Percentiles rank a stretch among this genome's conserved stretches.
Evolutionary conservation across 2,888 invertebrate species (phyloP).

Genomic region (Melangyna quadrimaculata): DNA sequence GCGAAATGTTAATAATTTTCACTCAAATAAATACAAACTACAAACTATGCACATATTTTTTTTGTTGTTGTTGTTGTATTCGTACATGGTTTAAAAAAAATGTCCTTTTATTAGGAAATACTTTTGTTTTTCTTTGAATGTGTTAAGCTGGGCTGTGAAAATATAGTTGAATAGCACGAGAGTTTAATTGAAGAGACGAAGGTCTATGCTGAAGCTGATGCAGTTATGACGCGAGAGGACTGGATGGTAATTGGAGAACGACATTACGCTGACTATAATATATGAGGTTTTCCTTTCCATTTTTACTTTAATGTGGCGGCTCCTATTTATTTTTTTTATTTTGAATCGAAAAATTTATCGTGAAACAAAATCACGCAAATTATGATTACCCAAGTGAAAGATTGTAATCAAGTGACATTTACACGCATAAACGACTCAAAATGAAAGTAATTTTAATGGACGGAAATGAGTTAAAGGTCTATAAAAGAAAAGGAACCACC

Average conservation of each 20-base stretch:
- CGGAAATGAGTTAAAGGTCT: conserved; percentile 30
- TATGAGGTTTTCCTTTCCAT: conserved; percentile 7
- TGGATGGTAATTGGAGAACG: not conserved
- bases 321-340: not conserved
- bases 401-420: conserved; percentile 52
- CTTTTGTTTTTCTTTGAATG: conserved; percentile 10
- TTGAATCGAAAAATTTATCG: conserved; percentile 16
- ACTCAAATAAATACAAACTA: conserved; percentile 15
- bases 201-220: not conserved
- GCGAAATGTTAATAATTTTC: conserved; percentile 42
- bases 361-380: conserved; percentile 35
- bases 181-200: conserved; percentile 20
- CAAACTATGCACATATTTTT: not conserved
- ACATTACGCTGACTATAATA: not conserved
- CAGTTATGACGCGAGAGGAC: not conserved
- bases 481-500: not conserved
- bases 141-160: conserved; percentile 5
- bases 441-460: conserved; percentile 36
- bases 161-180: conserved; percentile 43
- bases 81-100: not conserved
- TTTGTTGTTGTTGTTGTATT: not conserved
- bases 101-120: not conserved
- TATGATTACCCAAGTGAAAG: conserved; percentile 56
- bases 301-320: not conserved
- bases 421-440: conserved; percentile 55